Conservation (phyloP, 2,888 invertebrate species). For the Drosophila paranaensis region DNA sequence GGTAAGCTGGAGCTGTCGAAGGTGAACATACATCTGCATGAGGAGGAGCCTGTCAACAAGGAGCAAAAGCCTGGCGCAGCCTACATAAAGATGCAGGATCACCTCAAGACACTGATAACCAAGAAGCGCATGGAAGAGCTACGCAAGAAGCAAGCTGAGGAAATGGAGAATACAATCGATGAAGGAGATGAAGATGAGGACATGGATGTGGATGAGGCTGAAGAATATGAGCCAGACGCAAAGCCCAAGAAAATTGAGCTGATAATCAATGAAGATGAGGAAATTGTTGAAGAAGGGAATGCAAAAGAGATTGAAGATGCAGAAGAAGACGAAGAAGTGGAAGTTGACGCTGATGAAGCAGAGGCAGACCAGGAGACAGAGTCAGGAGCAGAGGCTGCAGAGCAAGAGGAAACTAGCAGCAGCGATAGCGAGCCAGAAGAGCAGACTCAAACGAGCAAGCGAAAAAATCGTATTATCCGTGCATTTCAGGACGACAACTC, state of each 20-base stretch:
- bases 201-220: conserved; percentile 79
- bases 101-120: conserved; percentile 90
- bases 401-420: conserved; percentile 47
- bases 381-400: conserved; percentile 46
- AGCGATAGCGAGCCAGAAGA: conserved; percentile 73
- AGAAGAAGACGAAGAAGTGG: conserved; percentile 85
- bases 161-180: conserved; percentile 82
- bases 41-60: conserved; percentile 70
- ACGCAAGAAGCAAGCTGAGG: conserved; percentile 86
- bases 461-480: conserved; percentile 84
- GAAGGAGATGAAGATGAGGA: conserved; percentile 81
- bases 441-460: conserved; percentile 73
- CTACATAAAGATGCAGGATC: conserved; percentile 89
- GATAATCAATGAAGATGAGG: conserved; percentile 60
- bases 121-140: conserved; percentile 89
- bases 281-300: conserved; percentile 75
- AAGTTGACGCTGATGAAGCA: conserved; percentile 13
- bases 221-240: conserved; percentile 79
- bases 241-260: conserved; percentile 50
- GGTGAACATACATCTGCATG: conserved; percentile 73
- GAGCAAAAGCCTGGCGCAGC: conserved; percentile 89
- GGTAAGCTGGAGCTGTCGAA: conserved; percentile 85
- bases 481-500: conserved; percentile 81
- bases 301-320: conserved; percentile 23
- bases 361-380: conserved; percentile 72